Evolutionary conservation across 2,113 vertebrate species (phyloP), one percentile per base, ranked within the genome.

Genomic region (Mesoclemmys tuberculata): DNA sequence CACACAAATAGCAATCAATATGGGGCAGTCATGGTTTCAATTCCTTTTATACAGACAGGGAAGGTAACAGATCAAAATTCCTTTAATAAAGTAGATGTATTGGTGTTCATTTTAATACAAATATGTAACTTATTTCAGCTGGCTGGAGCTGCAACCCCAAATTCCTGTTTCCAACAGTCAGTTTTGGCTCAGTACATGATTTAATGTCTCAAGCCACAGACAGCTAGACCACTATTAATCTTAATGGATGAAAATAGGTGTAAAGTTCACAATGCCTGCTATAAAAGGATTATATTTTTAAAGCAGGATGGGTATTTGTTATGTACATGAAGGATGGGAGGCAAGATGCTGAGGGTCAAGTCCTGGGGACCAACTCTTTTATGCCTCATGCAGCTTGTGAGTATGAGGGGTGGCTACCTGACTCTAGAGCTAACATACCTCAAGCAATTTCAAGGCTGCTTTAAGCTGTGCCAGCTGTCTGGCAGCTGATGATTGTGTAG

Each of bases 341-440:
- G 88, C 64, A 90, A 88, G 38, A n/a, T 46, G 29, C 27, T 0
- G 0, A 38, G 14, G 11, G 31, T 10, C 12, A 80, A 54, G 26
- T 24, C n/a, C 38, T 80, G 88, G 46, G 55, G 27, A 90, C 79
- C 71, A 90, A 52, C 56, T 31, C 22, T 10, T 79, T 27, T 85
- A 29, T 46, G 52, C n/a, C n/a, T 78, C 10, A 11, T 0, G 1
- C 44, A 79, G 83, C 14, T 48, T 29, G 13, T 58, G 61, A 27
- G 49, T 58, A 14, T 9, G 54, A 18, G 26, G 14, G 77, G 11
- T 29, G 77, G 11, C 16, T 78, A 31, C 26, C 49, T 71, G 4
- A 24, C 27, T 4, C 1, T 26, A 38, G 61, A 44, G 52, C 16
- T 27, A 22, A 0, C 0, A 56, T 71, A 58, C 56, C 11, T 41